These are phyloP conservation scores for Drosophila nasuta DNA, from an alignment of 1,140 invertebrate species.

Conservation along the genomic window DNA sequence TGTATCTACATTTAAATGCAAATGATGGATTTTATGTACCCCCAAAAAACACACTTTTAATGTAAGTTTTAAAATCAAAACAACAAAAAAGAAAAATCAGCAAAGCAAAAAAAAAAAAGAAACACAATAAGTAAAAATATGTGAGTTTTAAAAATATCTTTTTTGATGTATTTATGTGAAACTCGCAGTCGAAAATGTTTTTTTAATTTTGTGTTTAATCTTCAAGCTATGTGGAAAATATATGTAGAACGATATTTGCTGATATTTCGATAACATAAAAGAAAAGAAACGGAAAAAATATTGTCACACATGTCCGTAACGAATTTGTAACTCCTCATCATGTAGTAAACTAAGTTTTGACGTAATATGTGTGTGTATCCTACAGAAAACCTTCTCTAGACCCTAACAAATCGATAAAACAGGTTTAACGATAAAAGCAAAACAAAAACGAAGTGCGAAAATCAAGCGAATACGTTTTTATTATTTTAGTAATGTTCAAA, in stretches of 20 bases:
- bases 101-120: not conserved
- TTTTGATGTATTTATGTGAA: slow-evolving; percentile 27
- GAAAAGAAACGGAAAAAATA: not conserved
- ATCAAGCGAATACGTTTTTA: slow-evolving; percentile 35
- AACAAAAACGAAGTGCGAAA: slow-evolving; percentile 68
- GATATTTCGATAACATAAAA: slow-evolving; percentile 28
- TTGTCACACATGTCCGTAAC: slow-evolving; percentile 47
- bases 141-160: slow-evolving; percentile 28
- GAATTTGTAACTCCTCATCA: slow-evolving; percentile 66
- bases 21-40: slow-evolving; percentile 65
- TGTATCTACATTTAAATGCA: slow-evolving; percentile 35
- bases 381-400: slow-evolving; percentile 12
- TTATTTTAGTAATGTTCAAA: slow-evolving; percentile 48
- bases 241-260: slow-evolving; percentile 28
- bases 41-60: slow-evolving; percentile 59
- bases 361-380: slow-evolving; percentile 25
- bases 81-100: not conserved
- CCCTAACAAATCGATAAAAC: slow-evolving; percentile 15
- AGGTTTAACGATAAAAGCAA: slow-evolving; percentile 26
- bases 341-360: slow-evolving; percentile 56
- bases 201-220: slow-evolving; percentile 42
- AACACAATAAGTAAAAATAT: slow-evolving; percentile 5
- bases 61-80: slow-evolving; percentile 74
- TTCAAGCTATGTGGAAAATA: slow-evolving; percentile 25
- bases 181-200: slow-evolving; percentile 28